Evolutionary conservation across 2,797 vertebrate genomes (phyloP), one percentile per base, ranked within the genome.

Genomic region (Enteromius paludinosus): DNA sequence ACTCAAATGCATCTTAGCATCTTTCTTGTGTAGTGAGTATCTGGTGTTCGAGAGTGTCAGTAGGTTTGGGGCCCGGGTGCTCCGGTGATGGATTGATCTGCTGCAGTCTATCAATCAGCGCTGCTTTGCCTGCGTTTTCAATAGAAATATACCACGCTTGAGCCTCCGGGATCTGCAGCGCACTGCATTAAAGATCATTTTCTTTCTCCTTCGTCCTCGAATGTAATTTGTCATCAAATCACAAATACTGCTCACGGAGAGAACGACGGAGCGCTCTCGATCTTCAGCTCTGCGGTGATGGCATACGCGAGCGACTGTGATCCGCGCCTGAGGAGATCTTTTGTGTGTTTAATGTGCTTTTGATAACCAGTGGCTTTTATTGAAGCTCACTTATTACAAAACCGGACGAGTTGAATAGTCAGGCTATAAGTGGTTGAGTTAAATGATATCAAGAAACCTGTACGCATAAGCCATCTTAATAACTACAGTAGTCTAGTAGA

Each of bases 51-150:
- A 8, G 30, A 43, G 41, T 62, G 23, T 28, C 33, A 17, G 17
- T 30, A n/a, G 11, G n/a, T 83, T 65, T 68, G 18, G 15, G 41
- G 72, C 14, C 86, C 75, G 61, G 30, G 59, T 86, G 89, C 62
- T 25, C 78, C 76, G 54, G 81, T 94, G 93, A 95, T 94, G 89
- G 92, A 95, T 94, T 90, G 92, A 92, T 93, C 89, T 91, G 91
- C 89, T 92, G 82, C 35, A 91, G 84, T 91, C 92, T 88, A 93
- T 95, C 94, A 92, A 93, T 95, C 93, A 93, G 81, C 59, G 81
- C 86, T 88, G 88, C 86, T 89, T 71, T 83, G 87, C 87, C 83
- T 85, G 64, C 54, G 87, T 89, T 93, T 90, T 90, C 89, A 88
- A 84, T 83, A 83, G 80, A 87, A 91, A 88, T 92, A 89, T 84